Evolutionary conservation across 2,113 vertebrate genomes (phyloP), one percentile per base, ranked within the genome.

Genomic region (Sander lucioperca): DNA sequence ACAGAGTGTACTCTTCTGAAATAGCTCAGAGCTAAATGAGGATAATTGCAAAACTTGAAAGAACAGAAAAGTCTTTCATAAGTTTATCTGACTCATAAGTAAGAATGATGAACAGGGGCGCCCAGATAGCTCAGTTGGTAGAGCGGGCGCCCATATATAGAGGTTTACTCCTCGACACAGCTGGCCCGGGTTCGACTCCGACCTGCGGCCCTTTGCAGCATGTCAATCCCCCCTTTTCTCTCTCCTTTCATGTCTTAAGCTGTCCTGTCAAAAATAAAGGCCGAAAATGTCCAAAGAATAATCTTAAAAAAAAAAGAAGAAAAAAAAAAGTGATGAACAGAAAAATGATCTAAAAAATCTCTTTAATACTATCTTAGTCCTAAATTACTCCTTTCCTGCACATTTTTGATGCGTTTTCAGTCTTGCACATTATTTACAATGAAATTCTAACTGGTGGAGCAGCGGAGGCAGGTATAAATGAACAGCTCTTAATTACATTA

Each of bases 401-500:
- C 9, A 1, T 73, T 69, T 65, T n/a, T 50, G 27, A 30, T 16
- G 53, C 2, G 7, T 77, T n/a, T 77, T 77, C 10, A 61, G 30
- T 68, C 25, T 45, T 77, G 27, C 27, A 58, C 25, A 30, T 72
- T 73, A 39, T 30, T 77, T 68, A 33, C 33, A 77, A 73, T 82
- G 73, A 15, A n/a, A 45, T 70, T 58, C 1, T 70, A 33, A 71
- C 72, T 62, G 39, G 54, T 82, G 53, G 27, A 69, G 73, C 59
- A 27, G 27, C 21, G 8, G 48, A 69, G 75, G 51, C 57, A 79
- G n/a, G 43, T 77, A n/a, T 71, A 63, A 63, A 48, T 53, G 64
- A 84, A 25, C 80, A 67, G 39, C 50, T 43, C 43, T 78, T 71
- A 71, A 39, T 77, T 50, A 59, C 36, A 74, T 27, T 21, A 30